Percentiles rank a stretch among this genome's conserved stretches.
These are phyloP conservation scores for Euborellia annulipes DNA, from an alignment of 1,140 invertebrate genomes.

Conservation along the genomic window DNA sequence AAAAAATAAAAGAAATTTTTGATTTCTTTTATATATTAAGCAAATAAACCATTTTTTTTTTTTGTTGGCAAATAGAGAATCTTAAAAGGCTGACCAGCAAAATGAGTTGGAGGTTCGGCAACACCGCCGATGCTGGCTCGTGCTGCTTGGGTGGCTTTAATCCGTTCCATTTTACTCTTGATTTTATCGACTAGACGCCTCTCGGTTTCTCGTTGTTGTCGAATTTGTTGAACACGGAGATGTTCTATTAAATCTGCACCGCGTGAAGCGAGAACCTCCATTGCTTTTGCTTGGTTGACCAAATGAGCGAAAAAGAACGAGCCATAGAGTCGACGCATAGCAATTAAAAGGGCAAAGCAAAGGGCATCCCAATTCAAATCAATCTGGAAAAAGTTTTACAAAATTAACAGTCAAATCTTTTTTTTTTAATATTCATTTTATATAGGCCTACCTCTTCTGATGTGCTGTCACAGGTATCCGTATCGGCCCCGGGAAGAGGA, in stretches of 20 bases:
- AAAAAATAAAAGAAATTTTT: too few relatives aligned
- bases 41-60: too few relatives aligned
- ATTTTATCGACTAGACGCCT: slow-evolving; percentile 79
- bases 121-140: too few relatives aligned
- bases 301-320: slow-evolving; percentile 95
- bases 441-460: too few relatives aligned
- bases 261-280: slow-evolving; percentile 81
- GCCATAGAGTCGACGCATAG: slow-evolving; percentile 81
- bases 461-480: too few relatives aligned
- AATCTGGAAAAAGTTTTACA: slow-evolving; percentile 25
- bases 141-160: slow-evolving; percentile 65
- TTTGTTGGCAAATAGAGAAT: too few relatives aligned
- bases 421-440: too few relatives aligned
- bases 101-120: slow-evolving; percentile 43
- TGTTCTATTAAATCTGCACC: slow-evolving; percentile 90
- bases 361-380: slow-evolving; percentile 88
- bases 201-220: slow-evolving; percentile 72
- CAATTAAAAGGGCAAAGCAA: slow-evolving; percentile 81
- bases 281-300: slow-evolving; percentile 84
- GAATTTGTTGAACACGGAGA: slow-evolving; percentile 71
- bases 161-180: slow-evolving; percentile 91
- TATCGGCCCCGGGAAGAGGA: slow-evolving; percentile 9
- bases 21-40: too few relatives aligned
- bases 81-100: slow-evolving; percentile 55
- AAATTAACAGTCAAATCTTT: too few relatives aligned